A percentile compares a stretch with the other conserved stretches of the same genome.
phyloP scores from a whole-genome alignment of 2,113 vertebrate genomes.

The Centrocercus urophasianus region DNA sequence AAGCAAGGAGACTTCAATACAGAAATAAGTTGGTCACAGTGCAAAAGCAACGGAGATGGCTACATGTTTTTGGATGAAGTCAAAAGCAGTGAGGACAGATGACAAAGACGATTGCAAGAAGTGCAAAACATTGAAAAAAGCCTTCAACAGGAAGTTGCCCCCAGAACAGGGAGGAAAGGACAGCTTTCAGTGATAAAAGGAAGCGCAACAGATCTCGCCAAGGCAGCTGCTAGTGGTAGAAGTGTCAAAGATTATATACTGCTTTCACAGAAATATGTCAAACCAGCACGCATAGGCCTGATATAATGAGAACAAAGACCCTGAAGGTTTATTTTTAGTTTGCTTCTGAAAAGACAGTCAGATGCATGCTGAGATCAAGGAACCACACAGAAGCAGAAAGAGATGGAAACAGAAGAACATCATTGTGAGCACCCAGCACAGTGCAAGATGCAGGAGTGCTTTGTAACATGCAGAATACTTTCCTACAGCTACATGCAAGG shows the following conservation, averaged over 20 bases:
- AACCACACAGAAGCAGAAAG: not conserved
- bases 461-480: not conserved
- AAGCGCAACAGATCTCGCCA: conserved; percentile 15
- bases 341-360: not conserved
- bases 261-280: not conserved
- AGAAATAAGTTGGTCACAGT: not conserved
- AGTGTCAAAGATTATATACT: conserved; percentile 12
- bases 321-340: not conserved
- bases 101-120: not conserved
- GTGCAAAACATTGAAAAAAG: fast-evolving
- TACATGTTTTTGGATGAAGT: not conserved
- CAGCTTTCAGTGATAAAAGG: conserved; percentile 1
- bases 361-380: not conserved
- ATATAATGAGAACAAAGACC: fast-evolving
- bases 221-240: not conserved
- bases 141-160: not conserved
- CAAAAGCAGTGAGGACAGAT: not conserved
- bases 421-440: not conserved
- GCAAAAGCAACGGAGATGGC: not conserved
- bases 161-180: not conserved
- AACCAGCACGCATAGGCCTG: fast-evolving
- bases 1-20: not conserved
- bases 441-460: not conserved
- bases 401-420: not conserved
- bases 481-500: not conserved